Evolutionary conservation across 2,797 vertebrate species (phyloP), one percentile per base, ranked within the genome.

Genomic region (Lutjanus campechanus): DNA sequence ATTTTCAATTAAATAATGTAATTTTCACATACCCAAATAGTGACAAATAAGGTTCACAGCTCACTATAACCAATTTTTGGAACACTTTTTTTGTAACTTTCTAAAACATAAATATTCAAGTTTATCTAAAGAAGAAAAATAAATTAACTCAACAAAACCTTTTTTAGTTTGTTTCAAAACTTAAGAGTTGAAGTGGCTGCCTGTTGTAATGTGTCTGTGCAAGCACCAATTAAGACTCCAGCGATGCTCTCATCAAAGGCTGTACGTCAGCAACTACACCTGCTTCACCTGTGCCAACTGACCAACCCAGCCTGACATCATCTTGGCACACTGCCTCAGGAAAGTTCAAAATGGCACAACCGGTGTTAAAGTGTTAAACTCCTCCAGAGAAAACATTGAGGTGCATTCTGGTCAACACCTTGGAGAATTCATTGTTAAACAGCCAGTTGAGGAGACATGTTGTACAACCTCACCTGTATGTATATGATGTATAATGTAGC

Each of bases 321-420:
- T 59, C 1, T 1, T n/a, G 16, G 43, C 54, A 68, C 8, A 47
- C 43, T 47, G 66, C 11, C 50, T 68, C 54, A 43, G 62, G 46
- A 11, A 83, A 58, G 54, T 73, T 29, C 47, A 76, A 54, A 83
- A 86, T 73, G 70, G 55, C 19, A 64, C 63, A 25, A 77, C 73
- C 53, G n/a, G 59, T 2, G 44, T 76, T n/a, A 2, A 7, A 40
- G 25, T 76, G 17, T 12, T 76, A 25, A 62, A 79, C 36, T n/a
- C 70, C 25, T 61, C 74, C 3, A 47, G 59, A 25, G 58, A 84
- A 0, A 16, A 73, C 51, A 70, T 43, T 12, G 61, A 85, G 61
- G 56, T 67, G 17, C 70, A 82, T 29, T 17, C 73, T 16, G 43
- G 75, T 19, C 65, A 84, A 46, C 76, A 78, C 51, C 44, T 76